Conservation (phyloP, 2,113 vertebrate genomes). For the Struthio camelus region DNA sequence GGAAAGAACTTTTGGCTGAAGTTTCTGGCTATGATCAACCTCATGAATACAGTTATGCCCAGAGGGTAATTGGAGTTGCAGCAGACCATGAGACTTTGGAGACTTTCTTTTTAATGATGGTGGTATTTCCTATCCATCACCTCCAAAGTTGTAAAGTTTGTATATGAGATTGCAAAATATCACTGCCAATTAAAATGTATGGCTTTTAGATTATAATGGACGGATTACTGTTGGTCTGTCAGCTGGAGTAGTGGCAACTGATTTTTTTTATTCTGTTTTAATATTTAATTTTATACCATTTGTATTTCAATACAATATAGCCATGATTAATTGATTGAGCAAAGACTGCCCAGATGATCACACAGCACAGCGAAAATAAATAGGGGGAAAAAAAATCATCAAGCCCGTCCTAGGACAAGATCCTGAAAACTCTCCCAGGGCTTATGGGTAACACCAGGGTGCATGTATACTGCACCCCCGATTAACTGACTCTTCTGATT, state of each 20-base stretch:
- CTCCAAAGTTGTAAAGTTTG: not conserved
- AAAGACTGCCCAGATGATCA: not conserved
- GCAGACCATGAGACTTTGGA: not conserved
- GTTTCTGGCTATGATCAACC: constrained; percentile 31
- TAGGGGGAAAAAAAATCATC: not conserved
- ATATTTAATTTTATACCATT: not conserved
- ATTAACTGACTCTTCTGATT: not conserved
- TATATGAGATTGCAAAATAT: not conserved
- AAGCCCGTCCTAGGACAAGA: not conserved
- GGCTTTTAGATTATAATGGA: not conserved
- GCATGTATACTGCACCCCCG: rapidly evolving
- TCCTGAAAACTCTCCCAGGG: not conserved
- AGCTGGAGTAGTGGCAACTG: not conserved
- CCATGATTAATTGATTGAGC: not conserved
- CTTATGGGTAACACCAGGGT: not conserved
- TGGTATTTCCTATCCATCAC: not conserved
- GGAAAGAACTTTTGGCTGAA: constrained; percentile 45
- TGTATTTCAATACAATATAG: not conserved
- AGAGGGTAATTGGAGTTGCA: not conserved
- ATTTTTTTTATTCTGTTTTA: not conserved
- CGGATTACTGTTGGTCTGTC: not conserved
- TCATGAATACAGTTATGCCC: constrained; percentile 5
- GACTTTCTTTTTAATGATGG: not conserved
- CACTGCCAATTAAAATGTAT: not conserved
- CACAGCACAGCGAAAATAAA: not conserved